Base-by-base conservation (phyloP, 2,113 vertebrate genomes). In the Dasypus novemcinctus region DNA sequence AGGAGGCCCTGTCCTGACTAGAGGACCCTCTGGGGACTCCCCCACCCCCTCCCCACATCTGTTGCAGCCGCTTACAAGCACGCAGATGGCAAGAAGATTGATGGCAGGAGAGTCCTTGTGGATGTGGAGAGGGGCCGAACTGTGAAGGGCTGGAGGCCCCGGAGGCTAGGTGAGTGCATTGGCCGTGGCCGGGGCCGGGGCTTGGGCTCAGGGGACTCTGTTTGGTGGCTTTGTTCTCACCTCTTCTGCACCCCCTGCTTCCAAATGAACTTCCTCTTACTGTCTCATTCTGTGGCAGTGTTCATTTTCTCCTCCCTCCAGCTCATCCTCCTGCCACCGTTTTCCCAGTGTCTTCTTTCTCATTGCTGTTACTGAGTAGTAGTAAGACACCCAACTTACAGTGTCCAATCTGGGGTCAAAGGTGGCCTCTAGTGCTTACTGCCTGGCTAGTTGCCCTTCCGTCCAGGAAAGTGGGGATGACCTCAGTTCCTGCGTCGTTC, bases 21-120 rank as follows among this genome's bases (percentile, higher is more conserved):
- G 93, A 79, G 93, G 75, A 91, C 83, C 93, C 90, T 94, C 93
- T 94, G 97, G 97, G 97, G 95, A 96, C 79, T 88, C 89, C 93
- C 93, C 96, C 74, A 76, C 96, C 96, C 97, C 96, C 94, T 97
- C 95, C 97, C 97, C 95, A 63, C 94, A 43, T 98, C 97, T 98
- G 95, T 98, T 98, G 81, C 98, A 99, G 99, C 99, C 86, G 99
- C 99, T 98, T 99, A 99, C 98, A 99, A 99, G 97, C 99, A 99
- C 31, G 99, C 99, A 29, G 99, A 99, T 0, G 99, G 99, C 49
- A 99, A 99, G 98, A 99, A 99, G 98, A 99, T 99, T 1, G 99
- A 99, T 3, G 99, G 99, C 63, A 97, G 99, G 64, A 97, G 99
- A 87, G 99, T 99, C 95, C 97, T 99, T 61, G 99, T 99, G 91